Evolutionary conservation across 2,888 invertebrate genomes (phyloP).

Genomic region (Coleophora deauratella): DNA sequence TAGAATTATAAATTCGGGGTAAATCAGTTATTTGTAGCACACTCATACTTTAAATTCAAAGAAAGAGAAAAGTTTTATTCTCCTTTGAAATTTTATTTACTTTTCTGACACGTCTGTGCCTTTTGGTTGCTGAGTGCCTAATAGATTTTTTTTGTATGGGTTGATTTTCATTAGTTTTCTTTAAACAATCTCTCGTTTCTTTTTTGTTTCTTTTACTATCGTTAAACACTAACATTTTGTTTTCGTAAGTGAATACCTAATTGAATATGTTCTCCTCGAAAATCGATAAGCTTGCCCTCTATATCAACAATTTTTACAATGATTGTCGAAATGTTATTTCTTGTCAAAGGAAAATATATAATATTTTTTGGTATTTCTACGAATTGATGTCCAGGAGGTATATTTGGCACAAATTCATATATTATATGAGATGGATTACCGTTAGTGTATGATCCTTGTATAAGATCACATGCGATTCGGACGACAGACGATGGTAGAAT

Average conservation of each 20-base stretch:
- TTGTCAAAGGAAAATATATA: slow-evolving; percentile 12
- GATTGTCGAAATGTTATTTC: slow-evolving; percentile 9
- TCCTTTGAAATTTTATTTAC: slow-evolving; percentile 1
- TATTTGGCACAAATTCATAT: slow-evolving; percentile 2
- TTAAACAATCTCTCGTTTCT: not conserved
- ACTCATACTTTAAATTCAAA: slow-evolving; percentile 15
- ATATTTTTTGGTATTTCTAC: slow-evolving; percentile 10
- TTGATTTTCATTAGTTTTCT: not conserved
- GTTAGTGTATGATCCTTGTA: slow-evolving; percentile 8
- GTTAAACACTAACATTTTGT: slow-evolving; percentile 5
- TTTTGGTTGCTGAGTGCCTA: too few relatives aligned
- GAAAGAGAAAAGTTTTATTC: slow-evolving; percentile 12
- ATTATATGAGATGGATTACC: not conserved
- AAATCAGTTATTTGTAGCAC: slow-evolving; percentile 8
- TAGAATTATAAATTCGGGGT: slow-evolving; percentile 11
- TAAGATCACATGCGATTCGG: slow-evolving; percentile 7
- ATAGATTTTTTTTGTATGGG: too few relatives aligned
- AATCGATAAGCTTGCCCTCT: slow-evolving; percentile 6
- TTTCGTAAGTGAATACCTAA: slow-evolving; percentile 1
- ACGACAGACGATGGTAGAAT: slow-evolving; percentile 8
- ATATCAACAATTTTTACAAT: slow-evolving; percentile 9
- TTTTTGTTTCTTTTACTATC: not conserved
- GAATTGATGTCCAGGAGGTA: slow-evolving; percentile 4
- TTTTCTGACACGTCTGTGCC: too few relatives aligned
- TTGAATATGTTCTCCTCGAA: slow-evolving; percentile 5